Evolutionary conservation across 2,888 invertebrate species (phyloP).

Genomic region (Ernsta delagoae): DNA sequence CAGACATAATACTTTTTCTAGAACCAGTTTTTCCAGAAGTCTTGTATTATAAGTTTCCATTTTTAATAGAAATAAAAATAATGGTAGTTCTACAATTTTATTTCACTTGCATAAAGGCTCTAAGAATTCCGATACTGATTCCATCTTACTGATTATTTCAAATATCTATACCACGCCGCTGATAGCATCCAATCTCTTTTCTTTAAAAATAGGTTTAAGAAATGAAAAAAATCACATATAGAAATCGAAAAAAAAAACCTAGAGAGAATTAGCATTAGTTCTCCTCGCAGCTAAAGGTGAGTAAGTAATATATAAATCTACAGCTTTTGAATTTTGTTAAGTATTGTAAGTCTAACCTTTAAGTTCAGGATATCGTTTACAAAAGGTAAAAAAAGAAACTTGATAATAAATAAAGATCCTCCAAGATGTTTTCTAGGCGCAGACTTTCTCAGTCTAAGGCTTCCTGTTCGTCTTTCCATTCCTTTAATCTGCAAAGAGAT

Average conservation of each 20-base stretch:
- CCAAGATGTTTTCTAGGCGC: slow-evolving; percentile 16
- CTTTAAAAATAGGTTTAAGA: too few species aligned
- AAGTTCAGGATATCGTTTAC: neutral
- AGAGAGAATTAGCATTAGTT: too few species aligned
- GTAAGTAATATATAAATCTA: too few species aligned
- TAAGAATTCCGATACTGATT: neutral
- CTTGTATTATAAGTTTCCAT: neutral
- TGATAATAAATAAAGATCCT: slow-evolving; percentile 12
- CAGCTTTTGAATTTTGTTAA: too few species aligned
- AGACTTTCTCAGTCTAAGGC: slow-evolving; percentile 16
- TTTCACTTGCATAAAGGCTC: neutral
- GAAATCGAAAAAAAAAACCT: too few species aligned
- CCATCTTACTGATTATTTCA: neutral
- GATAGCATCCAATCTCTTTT: neutral
- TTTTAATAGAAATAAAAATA: neutral
- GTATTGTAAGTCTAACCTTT: neutral
- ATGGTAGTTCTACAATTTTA: neutral
- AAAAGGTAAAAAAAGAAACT: neutral
- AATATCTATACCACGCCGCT: neutral
- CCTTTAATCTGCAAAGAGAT: slow-evolving; percentile 33
- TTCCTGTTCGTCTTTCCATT: slow-evolving; percentile 21
- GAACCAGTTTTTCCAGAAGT: neutral
- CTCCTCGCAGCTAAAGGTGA: too few species aligned
- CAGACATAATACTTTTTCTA: neutral
- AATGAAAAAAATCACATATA: too few species aligned